Base-by-base conservation (phyloP, 2,113 vertebrate species). In the Antechinus stuartii region DNA sequence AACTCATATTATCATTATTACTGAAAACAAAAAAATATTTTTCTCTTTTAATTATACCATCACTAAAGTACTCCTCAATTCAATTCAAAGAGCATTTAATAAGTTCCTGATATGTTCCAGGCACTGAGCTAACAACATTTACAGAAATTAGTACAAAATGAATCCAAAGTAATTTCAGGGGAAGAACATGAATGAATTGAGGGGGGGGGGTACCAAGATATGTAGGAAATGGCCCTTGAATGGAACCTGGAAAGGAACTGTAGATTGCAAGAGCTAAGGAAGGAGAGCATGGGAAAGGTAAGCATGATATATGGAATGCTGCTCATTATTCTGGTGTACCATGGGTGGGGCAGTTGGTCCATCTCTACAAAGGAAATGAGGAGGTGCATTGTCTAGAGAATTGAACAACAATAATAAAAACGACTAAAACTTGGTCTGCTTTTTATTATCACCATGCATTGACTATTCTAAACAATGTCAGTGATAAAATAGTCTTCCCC, bases 351-450 rank as follows among this genome's bases (percentile, higher is more conserved):
- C n/a, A 94, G 94, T 90, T 55, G 47, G 92, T 57, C 91, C 25
- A 46, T 54, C 55, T 46, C 76, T 25, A 53, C 52, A 52, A 14
- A 95, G 91, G 56, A 94, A 96, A 95, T 92, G 96, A 93, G 90
- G 95, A 84, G 93, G 61, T 92, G 95, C 90, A 14, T 91, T 92
- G 47, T 54, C 93, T 96, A 30, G 26, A 90, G 46, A 96, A 96
- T 94, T 94, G 97, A 46, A 92, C 96, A 97, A 97, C 94, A 96
- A 94, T 95, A 97, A 97, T 97, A 97, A 97, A 96, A 97, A 91
- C 92, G 93, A 94, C 94, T 92, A 94, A 95, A 96, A 97, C 92
- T 95, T 94, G 89, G 90, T 97, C 94, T 96, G 95, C 92, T 96
- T 97, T 97, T 96, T 97, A 96, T 95, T 96, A 95, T 56, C 9